Conservation (phyloP, 2,113 vertebrate species). For the Paramormyrops kingsleyae region DNA sequence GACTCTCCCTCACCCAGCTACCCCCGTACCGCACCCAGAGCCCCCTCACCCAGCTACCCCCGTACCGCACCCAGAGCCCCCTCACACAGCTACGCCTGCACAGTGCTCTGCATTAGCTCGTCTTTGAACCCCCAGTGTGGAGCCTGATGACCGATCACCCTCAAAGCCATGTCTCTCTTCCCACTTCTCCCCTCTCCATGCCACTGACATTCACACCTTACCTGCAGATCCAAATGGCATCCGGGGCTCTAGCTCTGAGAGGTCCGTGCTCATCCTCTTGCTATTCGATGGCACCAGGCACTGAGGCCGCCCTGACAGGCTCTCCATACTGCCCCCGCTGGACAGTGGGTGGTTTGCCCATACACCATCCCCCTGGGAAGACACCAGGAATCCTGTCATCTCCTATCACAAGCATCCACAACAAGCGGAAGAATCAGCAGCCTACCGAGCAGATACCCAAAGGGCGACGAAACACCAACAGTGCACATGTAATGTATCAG, state of each 20-base stretch:
- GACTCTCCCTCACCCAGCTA: not conserved
- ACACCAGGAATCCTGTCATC: not conserved
- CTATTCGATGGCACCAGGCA: constrained; percentile 70
- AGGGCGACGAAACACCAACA: not conserved
- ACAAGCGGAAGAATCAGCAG: not conserved
- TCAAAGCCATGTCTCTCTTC: not conserved
- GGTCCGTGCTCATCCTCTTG: constrained; percentile 92
- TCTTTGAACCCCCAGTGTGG: not conserved
- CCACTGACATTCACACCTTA: constrained; percentile 46
- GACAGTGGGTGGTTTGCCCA: constrained; percentile 81
- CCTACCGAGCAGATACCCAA: not conserved
- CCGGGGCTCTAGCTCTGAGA: constrained; percentile 90
- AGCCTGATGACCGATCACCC: not conserved
- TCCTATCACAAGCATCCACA: not conserved
- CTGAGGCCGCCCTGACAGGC: constrained; percentile 71
- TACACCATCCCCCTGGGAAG: constrained; percentile 73
- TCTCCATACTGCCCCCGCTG: constrained; percentile 91
- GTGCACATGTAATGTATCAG: not conserved
- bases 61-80: not conserved
- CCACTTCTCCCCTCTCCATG: not conserved
- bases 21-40: not conserved
- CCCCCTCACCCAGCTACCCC: not conserved
- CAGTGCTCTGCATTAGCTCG: not conserved
- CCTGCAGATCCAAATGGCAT: constrained; percentile 75
- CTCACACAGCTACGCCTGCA: not conserved